Evolutionary conservation across 2,113 vertebrate species (phyloP), one percentile per base, ranked within the genome.

Genomic region (Upupa epops): DNA sequence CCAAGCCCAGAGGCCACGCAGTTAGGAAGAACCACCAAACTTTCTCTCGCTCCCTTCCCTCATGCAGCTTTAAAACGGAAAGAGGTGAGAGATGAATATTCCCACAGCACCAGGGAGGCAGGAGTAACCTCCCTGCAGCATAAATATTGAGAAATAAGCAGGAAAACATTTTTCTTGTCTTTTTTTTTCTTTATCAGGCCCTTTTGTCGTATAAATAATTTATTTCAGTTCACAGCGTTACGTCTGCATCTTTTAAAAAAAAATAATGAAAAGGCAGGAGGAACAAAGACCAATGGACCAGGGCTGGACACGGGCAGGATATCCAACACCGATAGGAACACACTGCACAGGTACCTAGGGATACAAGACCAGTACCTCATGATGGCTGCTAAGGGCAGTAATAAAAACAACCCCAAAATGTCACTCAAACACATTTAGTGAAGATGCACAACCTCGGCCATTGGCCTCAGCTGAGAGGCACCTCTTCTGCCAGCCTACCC

Each of bases 151-250:
- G 80, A 96, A 96, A 94, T 25, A 63, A 92, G 77, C 68, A 89
- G 65, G 65, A 80, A 2, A 90, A 51, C 83, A 83, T 83, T 4
- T n/a, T 36, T 17, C n/a, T 6, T 9, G 16, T 21, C 48, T 54
- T 26, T 64, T 61, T 36, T 60, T 58, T 89, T 92, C 95, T 93
- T 86, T 49, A 66, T 86, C 89, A 92, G 74, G 74, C 26, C 95
- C 56, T 95, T 96, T 96, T 94, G 66, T 91, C 85, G 95, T 97
- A 97, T 97, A 97, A 97, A 97, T 97, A 97, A 97, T 97, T 97
- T 97, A 97, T 97, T 97, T 97, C 95, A 61, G 94, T 96, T 97
- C 97, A 97, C 96, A 98, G 96, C 95, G 87, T 96, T 93, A 65
- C 95, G 93, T 96, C 95, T 88, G 96, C 84, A 93, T 95, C 94